These are phyloP conservation scores for Strix uralensis DNA, from an alignment of 2,113 vertebrate species.

Conservation along the genomic window DNA sequence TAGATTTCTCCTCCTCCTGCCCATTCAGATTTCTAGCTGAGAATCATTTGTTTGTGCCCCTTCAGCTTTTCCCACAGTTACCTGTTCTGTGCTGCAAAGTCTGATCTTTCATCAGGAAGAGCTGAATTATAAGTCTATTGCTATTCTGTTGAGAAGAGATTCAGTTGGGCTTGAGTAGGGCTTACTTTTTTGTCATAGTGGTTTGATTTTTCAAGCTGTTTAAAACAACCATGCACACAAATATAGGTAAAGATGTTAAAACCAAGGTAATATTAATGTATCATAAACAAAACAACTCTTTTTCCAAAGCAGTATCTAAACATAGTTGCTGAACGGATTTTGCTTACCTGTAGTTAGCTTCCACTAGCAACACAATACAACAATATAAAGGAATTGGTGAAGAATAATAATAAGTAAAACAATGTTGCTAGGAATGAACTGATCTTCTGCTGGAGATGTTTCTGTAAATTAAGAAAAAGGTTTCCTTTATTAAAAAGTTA, in stretches of 20 bases:
- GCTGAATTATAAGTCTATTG: neutral
- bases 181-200: neutral
- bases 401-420: neutral
- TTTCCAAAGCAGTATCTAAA: neutral
- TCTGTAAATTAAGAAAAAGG: neutral
- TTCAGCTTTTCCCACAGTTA: constrained; percentile 38
- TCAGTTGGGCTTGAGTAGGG: neutral
- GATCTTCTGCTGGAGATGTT: neutral
- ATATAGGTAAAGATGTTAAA: neutral
- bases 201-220: constrained; percentile 1
- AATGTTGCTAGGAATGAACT: neutral
- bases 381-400: neutral
- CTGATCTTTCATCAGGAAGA: constrained; percentile 32
- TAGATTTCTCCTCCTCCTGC: constrained; percentile 7
- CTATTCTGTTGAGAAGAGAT: neutral
- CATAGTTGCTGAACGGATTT: neutral
- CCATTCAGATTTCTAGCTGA: neutral
- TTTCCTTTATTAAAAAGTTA: neutral
- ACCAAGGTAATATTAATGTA: neutral
- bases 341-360: neutral
- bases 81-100: neutral
- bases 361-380: neutral
- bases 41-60: neutral
- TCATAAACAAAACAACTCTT: neutral
- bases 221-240: neutral